A percentile compares a stretch with the other conserved stretches of the same genome.
phyloP scores from a whole-genome alignment of 2,888 invertebrate species.

The Macrophya alboannulata region DNA sequence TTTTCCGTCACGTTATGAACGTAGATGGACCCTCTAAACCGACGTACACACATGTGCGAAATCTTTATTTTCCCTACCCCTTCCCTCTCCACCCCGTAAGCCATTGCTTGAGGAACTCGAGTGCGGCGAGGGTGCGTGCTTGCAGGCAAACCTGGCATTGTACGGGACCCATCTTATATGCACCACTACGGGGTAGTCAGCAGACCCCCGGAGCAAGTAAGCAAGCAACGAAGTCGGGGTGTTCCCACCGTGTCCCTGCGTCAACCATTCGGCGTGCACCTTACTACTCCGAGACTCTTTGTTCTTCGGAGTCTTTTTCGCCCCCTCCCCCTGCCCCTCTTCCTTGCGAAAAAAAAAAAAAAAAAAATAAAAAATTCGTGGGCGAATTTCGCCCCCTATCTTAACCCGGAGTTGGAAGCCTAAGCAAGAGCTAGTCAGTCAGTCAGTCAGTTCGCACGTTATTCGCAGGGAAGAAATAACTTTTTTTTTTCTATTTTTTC shows the following conservation, averaged over 20 bases:
- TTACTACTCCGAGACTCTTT: constrained; percentile 34
- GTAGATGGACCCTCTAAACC: neutral
- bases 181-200: constrained; percentile 69
- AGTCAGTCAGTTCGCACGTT: too few species aligned
- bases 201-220: constrained; percentile 58
- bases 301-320: constrained; percentile 34
- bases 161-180: constrained; percentile 79
- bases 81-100: constrained; percentile 63
- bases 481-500: too few species aligned
- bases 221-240: constrained; percentile 47
- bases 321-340: neutral
- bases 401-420: neutral
- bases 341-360: neutral
- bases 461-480: too few species aligned
- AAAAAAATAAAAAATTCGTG: neutral
- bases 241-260: constrained; percentile 6
- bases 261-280: constrained; percentile 16
- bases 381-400: neutral
- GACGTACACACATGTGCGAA: neutral
- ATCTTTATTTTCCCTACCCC: constrained; percentile 69
- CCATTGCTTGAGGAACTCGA: constrained; percentile 77
- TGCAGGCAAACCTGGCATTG: constrained; percentile 70
- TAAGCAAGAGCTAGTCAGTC: neutral
- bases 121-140: constrained; percentile 77
- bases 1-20: neutral